These are phyloP conservation scores for Loripinus fragilis DNA, from an alignment of 2,888 invertebrate species.

Conservation along the genomic window DNA sequence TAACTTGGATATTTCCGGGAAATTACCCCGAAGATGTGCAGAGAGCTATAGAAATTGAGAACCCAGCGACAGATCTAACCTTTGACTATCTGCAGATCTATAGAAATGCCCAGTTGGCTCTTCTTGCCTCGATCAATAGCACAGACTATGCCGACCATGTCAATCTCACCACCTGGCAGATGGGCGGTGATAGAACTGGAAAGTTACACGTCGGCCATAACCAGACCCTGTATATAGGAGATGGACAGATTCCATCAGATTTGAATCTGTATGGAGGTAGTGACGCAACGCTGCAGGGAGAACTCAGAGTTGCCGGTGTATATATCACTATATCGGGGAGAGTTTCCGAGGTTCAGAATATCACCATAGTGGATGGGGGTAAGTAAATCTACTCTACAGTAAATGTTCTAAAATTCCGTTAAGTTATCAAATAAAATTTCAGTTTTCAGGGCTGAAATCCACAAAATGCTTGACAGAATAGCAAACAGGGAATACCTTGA, in stretches of 20 bases:
- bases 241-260: constrained; percentile 66
- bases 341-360: constrained; percentile 71
- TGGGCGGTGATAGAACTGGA: constrained; percentile 68
- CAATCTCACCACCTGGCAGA: constrained; percentile 48
- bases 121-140: constrained; percentile 24
- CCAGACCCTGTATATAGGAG: constrained; percentile 67
- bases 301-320: constrained; percentile 70
- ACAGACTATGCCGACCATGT: constrained; percentile 7
- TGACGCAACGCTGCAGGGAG: constrained; percentile 67
- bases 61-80: constrained; percentile 44
- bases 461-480: too few relatives aligned
- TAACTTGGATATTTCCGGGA: constrained; percentile 67
- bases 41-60: constrained; percentile 28
- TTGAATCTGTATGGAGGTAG: constrained; percentile 69
- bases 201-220: constrained; percentile 69
- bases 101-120: constrained; percentile 50
- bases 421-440: background rate
- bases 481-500: background rate
- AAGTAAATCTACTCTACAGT: background rate
- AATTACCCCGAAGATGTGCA: constrained; percentile 59
- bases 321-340: constrained; percentile 67
- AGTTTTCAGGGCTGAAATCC: too few relatives aligned
- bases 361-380: constrained; percentile 75
- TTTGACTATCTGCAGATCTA: constrained; percentile 66
- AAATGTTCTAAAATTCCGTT: background rate